Conservation (phyloP, 2,113 vertebrate genomes). For the Ahaetulla prasina region DNA sequence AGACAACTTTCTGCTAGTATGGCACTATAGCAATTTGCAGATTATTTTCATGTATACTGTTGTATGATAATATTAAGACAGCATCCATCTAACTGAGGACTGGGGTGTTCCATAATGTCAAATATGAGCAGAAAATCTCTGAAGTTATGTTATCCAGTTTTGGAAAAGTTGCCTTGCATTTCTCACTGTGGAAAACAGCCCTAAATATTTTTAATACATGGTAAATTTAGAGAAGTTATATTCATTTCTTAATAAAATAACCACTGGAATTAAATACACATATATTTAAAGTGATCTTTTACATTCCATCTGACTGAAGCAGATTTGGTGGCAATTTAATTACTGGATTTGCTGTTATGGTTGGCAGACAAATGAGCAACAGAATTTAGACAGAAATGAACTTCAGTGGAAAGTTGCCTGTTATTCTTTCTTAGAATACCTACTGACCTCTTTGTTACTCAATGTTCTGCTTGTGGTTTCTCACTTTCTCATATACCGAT, state of each 20-base stretch:
- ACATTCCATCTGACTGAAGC: conserved; percentile 33
- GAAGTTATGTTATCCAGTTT: not conserved
- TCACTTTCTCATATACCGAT: not conserved
- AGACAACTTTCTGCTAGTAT: not conserved
- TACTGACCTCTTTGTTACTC: conserved; percentile 4
- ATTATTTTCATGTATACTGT: not conserved
- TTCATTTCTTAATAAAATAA: conserved; percentile 10
- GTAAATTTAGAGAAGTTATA: conserved; percentile 21
- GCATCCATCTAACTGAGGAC: not conserved
- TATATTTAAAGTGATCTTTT: not conserved
- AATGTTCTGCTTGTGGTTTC: conserved; percentile 9
- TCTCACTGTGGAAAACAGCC: not conserved
- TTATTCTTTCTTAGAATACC: conserved; percentile 11
- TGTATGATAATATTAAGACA: not conserved
- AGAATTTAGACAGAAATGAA: conserved; percentile 34
- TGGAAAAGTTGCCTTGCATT: not conserved
- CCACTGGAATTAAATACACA: not conserved
- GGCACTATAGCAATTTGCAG: not conserved
- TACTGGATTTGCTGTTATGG: conserved; percentile 24
- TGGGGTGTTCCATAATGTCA: not conserved
- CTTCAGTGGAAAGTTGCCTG: conserved; percentile 21
- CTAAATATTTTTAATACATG: not conserved
- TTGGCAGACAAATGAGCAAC: conserved; percentile 16
- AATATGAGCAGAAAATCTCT: conserved; percentile 1
- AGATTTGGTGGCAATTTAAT: conserved; percentile 3